Conservation (phyloP, 2,113 vertebrate genomes). For the mouse (Mus musculus) region GRCm39 chr11:77877501-77878000, state of each 20-base stretch:
- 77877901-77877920: too few relatives aligned
- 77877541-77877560: neutral
- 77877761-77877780: neutral
- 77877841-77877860: conserved; percentile 43
- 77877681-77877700: neutral
- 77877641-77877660: neutral
- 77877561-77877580: neutral
- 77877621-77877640: neutral
- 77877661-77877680: too few relatives aligned
- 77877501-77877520: neutral
- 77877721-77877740: neutral
- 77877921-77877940: too few relatives aligned
- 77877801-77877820: conserved; percentile 55
- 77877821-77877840: conserved; percentile 54
- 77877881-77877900: too few relatives aligned
- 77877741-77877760: neutral
- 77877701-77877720: neutral
- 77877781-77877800: conserved; percentile 25
- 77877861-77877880: too few relatives aligned
- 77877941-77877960: too few relatives aligned
- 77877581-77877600: too few relatives aligned
- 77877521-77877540: neutral
- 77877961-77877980: too few relatives aligned
- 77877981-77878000: too few relatives aligned
- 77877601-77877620: neutral